phyloP scores from a whole-genome alignment of 23 tunicate species.

The Clavelina lepadiformis region DNA sequence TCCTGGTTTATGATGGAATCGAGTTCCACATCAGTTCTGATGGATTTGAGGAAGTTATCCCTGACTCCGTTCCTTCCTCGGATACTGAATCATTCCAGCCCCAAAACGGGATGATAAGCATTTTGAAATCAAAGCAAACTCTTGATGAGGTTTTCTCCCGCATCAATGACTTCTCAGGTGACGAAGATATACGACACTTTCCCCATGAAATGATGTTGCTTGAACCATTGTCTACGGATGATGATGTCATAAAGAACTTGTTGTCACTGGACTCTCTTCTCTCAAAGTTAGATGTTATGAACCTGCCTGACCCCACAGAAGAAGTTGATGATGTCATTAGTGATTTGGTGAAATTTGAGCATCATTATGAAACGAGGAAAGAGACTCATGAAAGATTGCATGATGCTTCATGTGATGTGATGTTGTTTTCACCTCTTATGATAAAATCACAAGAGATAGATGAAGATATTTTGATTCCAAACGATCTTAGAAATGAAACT shows the following conservation, averaged over 20 bases:
- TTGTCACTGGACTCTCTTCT: background rate
- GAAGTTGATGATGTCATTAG: background rate
- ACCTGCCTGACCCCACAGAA: conserved; percentile 15
- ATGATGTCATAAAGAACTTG: background rate
- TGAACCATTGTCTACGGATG: conserved; percentile 4
- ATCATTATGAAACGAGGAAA: too few species aligned
- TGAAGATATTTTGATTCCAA: too few species aligned
- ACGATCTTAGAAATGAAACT: too few species aligned
- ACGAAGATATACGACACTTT: background rate
- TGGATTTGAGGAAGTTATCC: conserved; percentile 11
- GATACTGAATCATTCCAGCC: too few species aligned
- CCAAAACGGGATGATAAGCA: too few species aligned
- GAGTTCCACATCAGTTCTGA: background rate
- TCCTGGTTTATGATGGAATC: conserved; percentile 3
- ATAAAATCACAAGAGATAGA: too few species aligned
- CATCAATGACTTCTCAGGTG: background rate
- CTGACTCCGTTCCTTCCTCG: conserved; percentile 12
- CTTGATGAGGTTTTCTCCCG: background rate
- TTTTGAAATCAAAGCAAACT: too few species aligned
- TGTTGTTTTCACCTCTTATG: too few species aligned
- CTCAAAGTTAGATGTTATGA: conserved; percentile 10
- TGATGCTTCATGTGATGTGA: too few species aligned
- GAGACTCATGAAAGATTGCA: too few species aligned
- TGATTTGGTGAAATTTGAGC: background rate
- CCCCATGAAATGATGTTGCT: background rate